phyloP scores from a whole-genome alignment of 1,140 invertebrate genomes.

The Rhagoletis zephyria region DNA sequence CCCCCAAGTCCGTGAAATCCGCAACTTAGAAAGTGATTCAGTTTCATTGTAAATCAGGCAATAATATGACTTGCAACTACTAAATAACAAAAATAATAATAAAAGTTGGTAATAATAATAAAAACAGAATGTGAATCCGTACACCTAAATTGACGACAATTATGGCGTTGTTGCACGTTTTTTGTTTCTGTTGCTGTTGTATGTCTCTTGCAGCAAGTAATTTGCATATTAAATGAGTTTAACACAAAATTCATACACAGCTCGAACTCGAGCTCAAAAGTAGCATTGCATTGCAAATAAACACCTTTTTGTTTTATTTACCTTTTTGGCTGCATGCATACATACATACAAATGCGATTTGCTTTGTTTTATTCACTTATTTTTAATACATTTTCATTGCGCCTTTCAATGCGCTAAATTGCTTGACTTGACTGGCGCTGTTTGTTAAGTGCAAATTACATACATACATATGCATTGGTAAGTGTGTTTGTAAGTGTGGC shows the following conservation, averaged over 20 bases:
- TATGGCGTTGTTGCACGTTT: neutral
- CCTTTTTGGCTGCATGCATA: neutral
- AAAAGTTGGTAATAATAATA: neutral
- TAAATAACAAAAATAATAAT: neutral
- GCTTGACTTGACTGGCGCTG: slow-evolving; percentile 12
- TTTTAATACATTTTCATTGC: slow-evolving; percentile 19
- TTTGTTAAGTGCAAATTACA: slow-evolving; percentile 43
- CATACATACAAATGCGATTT: neutral
- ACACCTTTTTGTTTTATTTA: neutral
- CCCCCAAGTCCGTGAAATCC: too few relatives aligned
- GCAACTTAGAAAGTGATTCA: too few relatives aligned
- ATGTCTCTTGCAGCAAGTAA: neutral
- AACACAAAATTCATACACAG: slow-evolving; percentile 24
- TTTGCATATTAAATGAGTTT: slow-evolving; percentile 43
- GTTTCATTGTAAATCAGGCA: too few relatives aligned
- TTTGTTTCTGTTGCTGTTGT: neutral
- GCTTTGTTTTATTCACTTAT: neutral
- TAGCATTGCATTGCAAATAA: neutral
- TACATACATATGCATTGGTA: slow-evolving; percentile 12
- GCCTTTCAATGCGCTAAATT: slow-evolving; percentile 34
- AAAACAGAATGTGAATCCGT: slow-evolving; percentile 12
- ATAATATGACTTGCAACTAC: too few relatives aligned
- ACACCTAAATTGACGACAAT: neutral
- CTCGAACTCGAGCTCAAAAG: neutral
- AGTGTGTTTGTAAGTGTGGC: slow-evolving; percentile 24